phyloP scores from a whole-genome alignment of 1,140 invertebrate species.

The Drosophila sechellia region DNA sequence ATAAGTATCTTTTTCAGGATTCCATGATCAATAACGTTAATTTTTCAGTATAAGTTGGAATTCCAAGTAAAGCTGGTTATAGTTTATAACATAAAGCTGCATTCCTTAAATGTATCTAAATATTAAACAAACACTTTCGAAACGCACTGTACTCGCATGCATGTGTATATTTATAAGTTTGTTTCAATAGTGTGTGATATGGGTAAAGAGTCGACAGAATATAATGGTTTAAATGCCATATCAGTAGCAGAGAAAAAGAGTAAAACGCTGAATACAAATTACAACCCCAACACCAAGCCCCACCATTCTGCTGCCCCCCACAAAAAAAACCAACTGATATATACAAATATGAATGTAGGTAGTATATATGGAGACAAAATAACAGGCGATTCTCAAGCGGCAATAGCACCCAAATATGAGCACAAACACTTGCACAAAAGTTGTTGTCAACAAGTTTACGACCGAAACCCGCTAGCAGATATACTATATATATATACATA shows the following conservation, averaged over 20 bases:
- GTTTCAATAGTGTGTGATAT: conserved; percentile 43
- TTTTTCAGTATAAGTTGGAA: too few species aligned
- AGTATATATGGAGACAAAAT: conserved; percentile 60
- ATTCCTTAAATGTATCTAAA: background rate
- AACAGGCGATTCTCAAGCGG: conserved; percentile 68
- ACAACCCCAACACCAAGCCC: conserved; percentile 53
- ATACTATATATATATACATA: too few species aligned
- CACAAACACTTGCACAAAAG: conserved; percentile 49
- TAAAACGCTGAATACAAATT: conserved; percentile 77
- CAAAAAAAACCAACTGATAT: conserved; percentile 15
- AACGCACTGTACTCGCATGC: conserved; percentile 31
- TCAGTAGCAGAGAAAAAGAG: conserved; percentile 59
- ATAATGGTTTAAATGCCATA: conserved; percentile 81
- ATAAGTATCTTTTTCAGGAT: too few species aligned
- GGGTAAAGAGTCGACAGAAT: conserved; percentile 40
- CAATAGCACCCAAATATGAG: conserved; percentile 43
- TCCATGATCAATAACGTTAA: too few species aligned
- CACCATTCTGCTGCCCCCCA: conserved; percentile 29
- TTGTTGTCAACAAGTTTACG: conserved; percentile 77
- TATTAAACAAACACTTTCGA: background rate
- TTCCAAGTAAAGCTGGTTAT: too few species aligned
- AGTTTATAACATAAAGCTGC: too few species aligned
- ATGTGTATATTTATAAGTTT: conserved; percentile 41
- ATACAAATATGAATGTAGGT: conserved; percentile 4
- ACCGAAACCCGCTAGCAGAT: conserved; percentile 27